Evolutionary conservation across 1,140 invertebrate species (phyloP), one percentile per base, ranked within the genome.

Genomic region (Potamilus streckersoni): DNA sequence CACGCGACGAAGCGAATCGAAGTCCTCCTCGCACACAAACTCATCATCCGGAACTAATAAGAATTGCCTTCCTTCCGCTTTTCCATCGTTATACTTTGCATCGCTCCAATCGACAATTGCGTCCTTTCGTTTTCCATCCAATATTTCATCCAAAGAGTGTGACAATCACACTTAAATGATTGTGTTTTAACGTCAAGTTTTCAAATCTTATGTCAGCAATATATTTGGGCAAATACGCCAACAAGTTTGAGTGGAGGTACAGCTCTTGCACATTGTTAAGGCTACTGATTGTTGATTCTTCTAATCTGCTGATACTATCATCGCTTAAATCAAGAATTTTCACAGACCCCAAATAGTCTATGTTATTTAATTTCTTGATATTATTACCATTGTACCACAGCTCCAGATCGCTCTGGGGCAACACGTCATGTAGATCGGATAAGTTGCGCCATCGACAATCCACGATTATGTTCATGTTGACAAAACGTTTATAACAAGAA

Each of bases 321-420:
- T 73, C 49, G 66, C 65, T 80, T 1, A 83, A 49, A 20, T 78
- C 60, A 3, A 85, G 63, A 15, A 55, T 38, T 11, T 62, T 27
- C 19, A 79, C 23, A 4, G 73, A 38, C 15, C 65, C n/a, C 1
- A 71, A 55, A 15, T 80, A 74, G 5, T 58, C 15, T 23, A 27
- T 69, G 1, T 23, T 20, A 17, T 67, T 15, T 49, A 85, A 17
- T 23, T 61, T 55, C 15, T 78, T 74, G 4, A 85, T 82, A 63
- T 78, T 82, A 66, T 85, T 85, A 15, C 78, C 62, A 17, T 81
- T 71, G 27, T 84, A 81, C 84, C 81, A 83, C 15, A 85, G 69
- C 63, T 85, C 84, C 16, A 80, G 31, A 13, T 60, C 56, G 20
- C 73, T 73, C 2, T 57, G 31, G 19, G 84, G 84, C 6, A 83